Conservation (phyloP, 2,113 vertebrate species). For the Ellobius talpinus region DNA sequence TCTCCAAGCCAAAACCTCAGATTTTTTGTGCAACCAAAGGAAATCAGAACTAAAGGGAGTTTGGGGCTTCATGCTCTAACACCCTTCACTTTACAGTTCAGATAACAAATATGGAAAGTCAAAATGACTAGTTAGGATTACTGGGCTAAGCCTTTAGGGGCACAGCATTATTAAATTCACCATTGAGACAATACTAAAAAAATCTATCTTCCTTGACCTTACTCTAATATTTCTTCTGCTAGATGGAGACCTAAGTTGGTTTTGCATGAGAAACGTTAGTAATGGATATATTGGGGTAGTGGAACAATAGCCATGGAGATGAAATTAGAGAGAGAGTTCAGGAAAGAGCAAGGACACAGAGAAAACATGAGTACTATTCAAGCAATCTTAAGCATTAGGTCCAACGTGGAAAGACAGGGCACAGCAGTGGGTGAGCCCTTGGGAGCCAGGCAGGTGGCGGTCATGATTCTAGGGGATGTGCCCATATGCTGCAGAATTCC, state of each 20-base stretch:
- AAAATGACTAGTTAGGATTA: constrained; percentile 26
- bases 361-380: constrained; percentile 15
- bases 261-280: constrained; percentile 11
- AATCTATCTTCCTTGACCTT: background rate
- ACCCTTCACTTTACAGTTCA: constrained; percentile 11
- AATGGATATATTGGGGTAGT: background rate
- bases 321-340: background rate
- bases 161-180: background rate
- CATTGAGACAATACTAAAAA: background rate
- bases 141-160: background rate
- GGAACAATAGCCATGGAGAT: background rate
- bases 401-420: constrained; percentile 62
- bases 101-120: background rate
- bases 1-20: constrained; percentile 34
- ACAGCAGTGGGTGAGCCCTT: constrained; percentile 66
- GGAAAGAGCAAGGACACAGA: background rate
- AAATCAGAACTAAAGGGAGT: constrained; percentile 19
- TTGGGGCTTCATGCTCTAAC: background rate
- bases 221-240: background rate
- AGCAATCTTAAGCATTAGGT: constrained; percentile 46
- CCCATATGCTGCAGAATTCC: constrained; percentile 70
- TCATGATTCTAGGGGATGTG: constrained; percentile 57
- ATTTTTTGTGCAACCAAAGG: background rate
- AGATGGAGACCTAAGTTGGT: background rate
- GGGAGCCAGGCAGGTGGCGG: constrained; percentile 70